These are phyloP conservation scores for Diaphora mendica DNA, from an alignment of 2,888 invertebrate species.

Conservation along the genomic window DNA sequence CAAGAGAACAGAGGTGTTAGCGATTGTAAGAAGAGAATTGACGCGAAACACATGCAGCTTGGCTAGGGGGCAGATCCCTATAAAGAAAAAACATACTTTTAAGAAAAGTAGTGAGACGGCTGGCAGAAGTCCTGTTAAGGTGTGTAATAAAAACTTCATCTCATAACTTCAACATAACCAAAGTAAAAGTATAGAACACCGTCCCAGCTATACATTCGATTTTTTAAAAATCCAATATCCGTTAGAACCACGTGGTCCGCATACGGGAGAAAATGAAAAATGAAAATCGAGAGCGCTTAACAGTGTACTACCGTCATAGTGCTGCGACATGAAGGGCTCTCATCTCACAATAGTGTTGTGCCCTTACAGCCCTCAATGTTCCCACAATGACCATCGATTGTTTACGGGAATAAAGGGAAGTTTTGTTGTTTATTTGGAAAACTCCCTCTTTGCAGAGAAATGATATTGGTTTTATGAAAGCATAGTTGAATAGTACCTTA, in stretches of 20 bases:
- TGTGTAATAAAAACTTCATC: background rate
- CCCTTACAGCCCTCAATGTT: slow-evolving; percentile 34
- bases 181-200: background rate
- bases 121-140: background rate
- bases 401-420: slow-evolving; percentile 23
- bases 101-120: too few relatives aligned
- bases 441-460: slow-evolving; percentile 2
- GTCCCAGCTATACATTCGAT: background rate
- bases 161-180: background rate
- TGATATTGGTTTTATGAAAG: background rate
- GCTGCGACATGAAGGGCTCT: slow-evolving; percentile 37
- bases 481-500: background rate
- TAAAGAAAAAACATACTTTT: too few relatives aligned
- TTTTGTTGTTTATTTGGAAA: slow-evolving; percentile 9
- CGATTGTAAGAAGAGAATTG: too few relatives aligned
- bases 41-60: too few relatives aligned
- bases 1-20: too few relatives aligned
- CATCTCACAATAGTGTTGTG: slow-evolving; percentile 34
- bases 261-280: background rate
- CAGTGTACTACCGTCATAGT: slow-evolving; percentile 11
- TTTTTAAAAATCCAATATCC: background rate
- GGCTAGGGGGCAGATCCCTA: too few relatives aligned
- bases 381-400: slow-evolving; percentile 31
- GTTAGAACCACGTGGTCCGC: background rate
- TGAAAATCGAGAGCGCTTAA: slow-evolving; percentile 7